Conservation (phyloP, 2,888 invertebrate species). For the Bembecia ichneumoniformis region DNA sequence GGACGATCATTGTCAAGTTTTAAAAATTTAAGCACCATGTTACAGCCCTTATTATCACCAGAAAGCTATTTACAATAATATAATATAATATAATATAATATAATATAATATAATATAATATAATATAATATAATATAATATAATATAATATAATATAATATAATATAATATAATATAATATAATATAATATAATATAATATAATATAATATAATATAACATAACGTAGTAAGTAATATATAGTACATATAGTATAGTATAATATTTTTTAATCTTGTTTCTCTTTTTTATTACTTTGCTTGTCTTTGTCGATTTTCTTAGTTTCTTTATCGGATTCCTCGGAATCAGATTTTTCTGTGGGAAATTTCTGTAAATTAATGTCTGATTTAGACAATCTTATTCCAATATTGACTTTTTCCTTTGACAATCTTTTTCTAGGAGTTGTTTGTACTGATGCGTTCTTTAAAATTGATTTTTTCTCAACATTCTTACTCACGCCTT, state of each 20-base stretch:
- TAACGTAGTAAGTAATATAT: too few species aligned
- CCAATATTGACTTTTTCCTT: background rate
- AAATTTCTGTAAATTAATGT: background rate
- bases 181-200: background rate
- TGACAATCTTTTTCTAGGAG: background rate
- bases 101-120: constrained; percentile 1
- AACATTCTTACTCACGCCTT: constrained; percentile 1
- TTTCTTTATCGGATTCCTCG: background rate
- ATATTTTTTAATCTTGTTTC: constrained; percentile 31
- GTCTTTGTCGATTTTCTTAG: background rate
- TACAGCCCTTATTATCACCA: too few species aligned
- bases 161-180: constrained; percentile 1
- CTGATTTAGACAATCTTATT: background rate
- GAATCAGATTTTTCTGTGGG: background rate
- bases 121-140: constrained; percentile 2
- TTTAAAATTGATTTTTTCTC: constrained; percentile 29
- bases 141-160: constrained; percentile 1
- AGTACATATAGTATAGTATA: too few species aligned
- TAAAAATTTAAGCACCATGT: too few species aligned
- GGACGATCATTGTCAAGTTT: too few species aligned
- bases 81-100: constrained; percentile 2
- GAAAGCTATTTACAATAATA: background rate
- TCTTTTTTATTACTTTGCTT: constrained; percentile 29
- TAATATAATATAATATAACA: constrained; percentile 1
- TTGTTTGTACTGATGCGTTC: constrained; percentile 11